Evolutionary conservation across 1,140 invertebrate species (phyloP), one percentile per base, ranked within the genome.

Genomic region (Popillia japonica): DNA sequence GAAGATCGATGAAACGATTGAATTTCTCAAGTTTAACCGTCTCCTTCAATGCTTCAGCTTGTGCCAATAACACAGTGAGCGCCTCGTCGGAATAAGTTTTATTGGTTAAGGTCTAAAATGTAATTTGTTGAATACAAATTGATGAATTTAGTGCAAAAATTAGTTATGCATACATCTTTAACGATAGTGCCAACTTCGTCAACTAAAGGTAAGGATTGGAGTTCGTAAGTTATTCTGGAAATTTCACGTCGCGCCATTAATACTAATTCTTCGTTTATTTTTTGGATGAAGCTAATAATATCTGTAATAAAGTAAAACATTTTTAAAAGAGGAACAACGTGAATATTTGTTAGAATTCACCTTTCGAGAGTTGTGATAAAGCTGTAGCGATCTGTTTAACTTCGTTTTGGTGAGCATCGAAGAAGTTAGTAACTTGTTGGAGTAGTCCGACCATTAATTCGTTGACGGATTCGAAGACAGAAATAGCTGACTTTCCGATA

Each of bases 361-460:
- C 89, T 76, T 88, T 88, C 40, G 89, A 81, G 14, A 90, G 82
- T 78, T 92, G 90, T 0, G 88, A 87, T 3, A 91, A 80, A 0
- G 88, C 82, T 41, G 89, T 88, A 40, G 89, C 85, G 11, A 93
- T 84, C 78, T 92, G 90, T 77, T 94, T 90, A 3, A 95, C 83
- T 79, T 93, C 91, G 6, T 90, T 89, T 79, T 92, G 91, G 82
- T 92, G 89, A 77, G 89, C 85, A 59, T 92, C 90, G 61, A 92
- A 84, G 80, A 92, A 83, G 77, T 89, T 87, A 1, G 87, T 81
- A 42, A 90, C 64, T 34, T 90, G 85, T 10, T 89, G 90, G 6
- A 90, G 77, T 76, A 90, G 89, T 75, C 88, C 87, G 0, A 89
- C 87, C 0, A 83, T 86, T 0, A 91, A 80, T 48, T 91, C 89